These are phyloP conservation scores for Urocitellus parryii DNA, from an alignment of 2,113 vertebrate genomes.

Conservation along the genomic window DNA sequence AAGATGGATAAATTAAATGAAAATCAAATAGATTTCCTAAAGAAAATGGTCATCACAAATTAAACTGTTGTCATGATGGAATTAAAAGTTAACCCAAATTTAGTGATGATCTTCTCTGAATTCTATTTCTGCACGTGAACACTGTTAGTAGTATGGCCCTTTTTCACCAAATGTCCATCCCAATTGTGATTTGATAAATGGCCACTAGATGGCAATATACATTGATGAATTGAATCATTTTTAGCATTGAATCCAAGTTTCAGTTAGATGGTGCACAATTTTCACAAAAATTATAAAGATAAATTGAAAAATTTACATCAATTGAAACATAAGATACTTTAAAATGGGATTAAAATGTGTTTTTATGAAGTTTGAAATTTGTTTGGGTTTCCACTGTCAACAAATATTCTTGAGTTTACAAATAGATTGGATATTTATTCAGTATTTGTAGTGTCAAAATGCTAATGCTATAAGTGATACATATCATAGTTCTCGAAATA, in stretches of 20 bases:
- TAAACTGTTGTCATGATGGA: not conserved
- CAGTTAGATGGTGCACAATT: not conserved
- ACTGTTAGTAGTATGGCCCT: accelerated
- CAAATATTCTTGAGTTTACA: not conserved
- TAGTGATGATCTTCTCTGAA: not conserved
- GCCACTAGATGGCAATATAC: slow-evolving; percentile 86
- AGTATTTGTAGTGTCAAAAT: not conserved
- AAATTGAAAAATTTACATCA: not conserved
- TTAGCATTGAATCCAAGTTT: not conserved
- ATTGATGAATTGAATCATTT: not conserved
- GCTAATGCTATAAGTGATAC: not conserved
- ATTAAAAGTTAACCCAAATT: not conserved
- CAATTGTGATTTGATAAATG: not conserved
- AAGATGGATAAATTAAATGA: not conserved
- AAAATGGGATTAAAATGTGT: not conserved
- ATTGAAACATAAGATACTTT: not conserved
- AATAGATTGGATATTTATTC: not conserved
- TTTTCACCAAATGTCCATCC: accelerated
- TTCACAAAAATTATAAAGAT: not conserved
- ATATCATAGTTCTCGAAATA: not conserved
- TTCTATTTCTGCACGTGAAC: not conserved
- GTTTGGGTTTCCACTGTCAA: not conserved
- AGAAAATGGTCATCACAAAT: not conserved
- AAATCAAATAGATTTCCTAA: not conserved
- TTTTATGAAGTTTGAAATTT: not conserved